These are phyloP conservation scores for Odontesthes bonariensis DNA, from an alignment of 2,113 vertebrate species.

Conservation along the genomic window DNA sequence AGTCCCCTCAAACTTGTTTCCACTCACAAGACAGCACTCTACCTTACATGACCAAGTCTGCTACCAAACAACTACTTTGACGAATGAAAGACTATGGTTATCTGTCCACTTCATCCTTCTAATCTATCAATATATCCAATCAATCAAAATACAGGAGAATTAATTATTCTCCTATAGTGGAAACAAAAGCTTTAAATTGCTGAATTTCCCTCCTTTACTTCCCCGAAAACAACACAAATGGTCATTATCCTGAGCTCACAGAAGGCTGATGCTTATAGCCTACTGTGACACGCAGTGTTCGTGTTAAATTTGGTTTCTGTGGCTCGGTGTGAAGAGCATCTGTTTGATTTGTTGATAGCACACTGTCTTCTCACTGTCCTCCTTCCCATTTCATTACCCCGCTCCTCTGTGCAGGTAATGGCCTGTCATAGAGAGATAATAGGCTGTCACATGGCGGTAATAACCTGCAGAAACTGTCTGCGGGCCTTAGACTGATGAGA, in stretches of 20 bases:
- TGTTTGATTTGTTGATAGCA: conserved; percentile 74
- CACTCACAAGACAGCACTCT: neutral
- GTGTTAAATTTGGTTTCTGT: conserved; percentile 17
- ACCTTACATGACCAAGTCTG: neutral
- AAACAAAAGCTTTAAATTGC: neutral
- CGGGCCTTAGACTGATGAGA: conserved; percentile 53
- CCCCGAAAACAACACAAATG: conserved; percentile 15
- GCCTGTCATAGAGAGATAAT: conserved; percentile 76
- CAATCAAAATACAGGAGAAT: neutral
- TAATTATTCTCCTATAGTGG: neutral
- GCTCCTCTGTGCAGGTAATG: conserved; percentile 74
- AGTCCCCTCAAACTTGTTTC: no score
- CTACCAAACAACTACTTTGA: neutral
- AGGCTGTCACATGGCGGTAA: conserved; percentile 71
- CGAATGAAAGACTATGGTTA: no score
- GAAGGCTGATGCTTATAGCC: neutral
- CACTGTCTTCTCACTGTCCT: conserved; percentile 62
- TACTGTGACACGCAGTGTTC: conserved; percentile 9
- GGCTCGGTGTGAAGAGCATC: conserved; percentile 47
- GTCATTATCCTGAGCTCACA: neutral
- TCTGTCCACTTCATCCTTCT: no score
- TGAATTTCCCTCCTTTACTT: neutral
- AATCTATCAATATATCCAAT: neutral
- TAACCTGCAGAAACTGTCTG: conserved; percentile 64
- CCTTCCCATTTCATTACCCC: conserved; percentile 71